These are phyloP conservation scores for Anser cygnoides DNA, from an alignment of 2,113 vertebrate genomes.

Conservation along the genomic window DNA sequence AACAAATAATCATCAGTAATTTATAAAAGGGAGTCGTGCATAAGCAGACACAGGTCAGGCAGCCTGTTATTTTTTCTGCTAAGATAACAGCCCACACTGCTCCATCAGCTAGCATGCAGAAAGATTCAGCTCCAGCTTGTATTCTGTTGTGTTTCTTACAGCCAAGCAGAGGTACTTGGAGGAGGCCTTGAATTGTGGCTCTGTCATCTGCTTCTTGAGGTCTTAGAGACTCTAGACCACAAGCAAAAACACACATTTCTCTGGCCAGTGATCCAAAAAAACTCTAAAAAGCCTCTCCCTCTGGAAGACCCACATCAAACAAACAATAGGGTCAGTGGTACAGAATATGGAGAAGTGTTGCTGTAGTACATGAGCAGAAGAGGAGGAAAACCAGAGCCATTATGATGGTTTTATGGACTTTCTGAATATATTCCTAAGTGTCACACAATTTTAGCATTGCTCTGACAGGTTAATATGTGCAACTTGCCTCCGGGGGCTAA, in stretches of 20 bases:
- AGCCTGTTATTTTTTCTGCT: not conserved
- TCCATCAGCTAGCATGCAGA: not conserved
- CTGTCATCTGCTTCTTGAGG: not conserved
- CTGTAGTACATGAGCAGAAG: constrained; percentile 18
- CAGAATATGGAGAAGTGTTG: not conserved
- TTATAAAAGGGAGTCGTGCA: not conserved
- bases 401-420: constrained; percentile 52
- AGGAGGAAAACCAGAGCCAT: constrained; percentile 27
- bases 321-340: not conserved
- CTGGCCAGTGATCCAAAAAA: not conserved
- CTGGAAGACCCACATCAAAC: not conserved
- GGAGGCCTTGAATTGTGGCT: not conserved
- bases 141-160: not conserved
- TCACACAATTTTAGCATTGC: constrained; percentile 35
- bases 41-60: not conserved
- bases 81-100: not conserved
- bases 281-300: not conserved
- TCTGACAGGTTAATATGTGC: constrained; percentile 55
- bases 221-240: not conserved
- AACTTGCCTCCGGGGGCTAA: constrained; percentile 28
- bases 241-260: not conserved
- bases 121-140: not conserved
- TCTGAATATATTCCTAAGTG: constrained; percentile 43
- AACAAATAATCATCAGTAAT: constrained; percentile 5
- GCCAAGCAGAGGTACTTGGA: not conserved